Evolutionary conservation across 64 coral and sea anemone species (phyloP), one percentile per base, ranked within the genome.

Genomic region (Montipora sp.): DNA sequence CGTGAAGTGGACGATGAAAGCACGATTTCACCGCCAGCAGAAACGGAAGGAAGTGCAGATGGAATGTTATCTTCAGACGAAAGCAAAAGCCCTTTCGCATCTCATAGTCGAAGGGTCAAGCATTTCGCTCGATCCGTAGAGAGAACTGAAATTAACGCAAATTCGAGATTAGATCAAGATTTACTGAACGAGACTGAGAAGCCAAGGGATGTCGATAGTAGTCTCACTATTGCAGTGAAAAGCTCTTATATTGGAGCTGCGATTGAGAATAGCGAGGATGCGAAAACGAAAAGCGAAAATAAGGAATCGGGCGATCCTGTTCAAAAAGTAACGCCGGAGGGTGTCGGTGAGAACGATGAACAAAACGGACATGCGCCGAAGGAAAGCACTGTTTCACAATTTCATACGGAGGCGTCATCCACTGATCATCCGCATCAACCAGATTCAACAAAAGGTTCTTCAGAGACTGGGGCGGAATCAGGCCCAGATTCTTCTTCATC

Each of bases 171-270:
- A 51, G 81, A 18, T 70, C 21, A 85, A 12, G 78, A 87, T 48
- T 81, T 92, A 20, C 47, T 97, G 22, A 77, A 80, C 51, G 93
- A 84, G 12, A 89, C 91, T 80, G 83, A 93, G 57, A 90, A 79
- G 80, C 85, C 93, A 8, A 95, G 80, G 87, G 96, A 98, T 43
- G 93, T 93, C 51, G 61, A 92, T 69, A 90, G 5, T 19, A 89
- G 89, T 77, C 79, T 98, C 60, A 92, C 85, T 86, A 75, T 98
- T 5, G 86, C 93, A 15, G 83, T 98, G 46, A 98, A 98, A 53
- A 98, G 90, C 55, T 98, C 96, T 7, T 84, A 92, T 57, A 98
- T 98, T 75, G 96, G 96, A 19, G 69, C 51, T 12, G 65, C 68
- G 46, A 16, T 53, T 59, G 69, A 84, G 80, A 47, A 53, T 36